These are phyloP conservation scores for Thaumatotibia leucotreta DNA, from an alignment of 1,140 invertebrate genomes.

Conservation along the genomic window DNA sequence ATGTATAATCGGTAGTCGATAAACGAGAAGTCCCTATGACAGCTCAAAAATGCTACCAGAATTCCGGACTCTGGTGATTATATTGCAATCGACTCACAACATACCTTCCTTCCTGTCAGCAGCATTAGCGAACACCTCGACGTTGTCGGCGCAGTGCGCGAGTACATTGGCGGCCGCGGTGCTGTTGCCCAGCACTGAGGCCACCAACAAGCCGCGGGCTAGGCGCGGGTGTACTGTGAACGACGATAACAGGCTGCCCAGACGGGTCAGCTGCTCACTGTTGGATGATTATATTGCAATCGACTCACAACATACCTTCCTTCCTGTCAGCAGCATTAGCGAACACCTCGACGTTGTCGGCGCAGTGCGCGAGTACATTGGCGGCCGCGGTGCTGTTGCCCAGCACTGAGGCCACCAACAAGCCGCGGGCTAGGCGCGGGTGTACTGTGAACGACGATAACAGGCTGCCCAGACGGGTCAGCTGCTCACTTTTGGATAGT, in stretches of 20 bases:
- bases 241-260: too few species aligned
- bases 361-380: slow-evolving; percentile 37
- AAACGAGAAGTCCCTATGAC: too few species aligned
- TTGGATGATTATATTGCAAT: too few species aligned
- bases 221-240: slow-evolving; percentile 74
- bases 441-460: slow-evolving; percentile 73
- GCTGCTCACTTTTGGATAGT: slow-evolving; percentile 70
- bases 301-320: slow-evolving; percentile 52
- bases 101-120: slow-evolving; percentile 49
- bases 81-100: too few species aligned
- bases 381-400: slow-evolving; percentile 53
- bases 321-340: slow-evolving; percentile 38
- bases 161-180: slow-evolving; percentile 15
- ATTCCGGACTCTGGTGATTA: too few species aligned
- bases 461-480: slow-evolving; percentile 78
- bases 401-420: slow-evolving; percentile 76
- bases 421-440: slow-evolving; percentile 77
- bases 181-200: slow-evolving; percentile 56
- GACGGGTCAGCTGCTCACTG: too few species aligned
- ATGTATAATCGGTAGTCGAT: too few species aligned
- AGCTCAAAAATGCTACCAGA: too few species aligned
- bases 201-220: too few species aligned
- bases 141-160: slow-evolving; percentile 42
- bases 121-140: slow-evolving; percentile 49
- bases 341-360: slow-evolving; percentile 53